Evolutionary conservation across 2,888 invertebrate species (phyloP), one percentile per base, ranked within the genome.

Genomic region (Argyresthia albistria): DNA sequence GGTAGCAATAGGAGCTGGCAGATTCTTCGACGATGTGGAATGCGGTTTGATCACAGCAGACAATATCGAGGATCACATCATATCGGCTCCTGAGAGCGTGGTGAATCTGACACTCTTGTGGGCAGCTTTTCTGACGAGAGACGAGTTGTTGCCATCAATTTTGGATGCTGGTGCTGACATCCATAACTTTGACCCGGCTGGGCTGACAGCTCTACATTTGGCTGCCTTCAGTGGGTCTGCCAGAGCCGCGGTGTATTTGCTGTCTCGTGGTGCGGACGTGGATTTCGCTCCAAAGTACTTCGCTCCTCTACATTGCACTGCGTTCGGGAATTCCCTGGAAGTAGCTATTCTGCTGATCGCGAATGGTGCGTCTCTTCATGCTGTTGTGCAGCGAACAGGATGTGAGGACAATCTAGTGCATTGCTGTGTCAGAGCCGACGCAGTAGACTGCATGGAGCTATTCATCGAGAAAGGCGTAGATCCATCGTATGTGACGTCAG

Each of bases 241-340:
- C 37, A 89, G 91, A 45, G 91, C 93, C n/a, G 90, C 91, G 0
- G 88, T 90, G 50, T 93, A 91, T 67, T 81, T 95, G 52, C 88
- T 95, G 15, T 82, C 90, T 4, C 89, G 91, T 58, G 93, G 93
- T 0, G 90, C 92, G 54, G 92, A 93, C 63, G 89, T 93, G 0
- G 93, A 93, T 72, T 88, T 90, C 43, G 89, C 91, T 25, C 90
- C 90, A 42, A 93, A 93, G 73, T 90, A 91, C 58, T 94, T 93
- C 64, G 93, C 94, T 35, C 95, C 97, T 0, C 86, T 97, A 51
- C 97, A 97, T 69, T 96, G 95, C 68, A 95, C 96, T 1, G 96
- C 96, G 0, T 95, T 96, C 76, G 95, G 96, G 4, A 96, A 96
- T 64, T 93, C 95, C 35, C 88, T 92, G 7, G 93, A 94, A 66